phyloP scores from a whole-genome alignment of 2,113 vertebrate genomes.

The Phocoena phocoena region DNA sequence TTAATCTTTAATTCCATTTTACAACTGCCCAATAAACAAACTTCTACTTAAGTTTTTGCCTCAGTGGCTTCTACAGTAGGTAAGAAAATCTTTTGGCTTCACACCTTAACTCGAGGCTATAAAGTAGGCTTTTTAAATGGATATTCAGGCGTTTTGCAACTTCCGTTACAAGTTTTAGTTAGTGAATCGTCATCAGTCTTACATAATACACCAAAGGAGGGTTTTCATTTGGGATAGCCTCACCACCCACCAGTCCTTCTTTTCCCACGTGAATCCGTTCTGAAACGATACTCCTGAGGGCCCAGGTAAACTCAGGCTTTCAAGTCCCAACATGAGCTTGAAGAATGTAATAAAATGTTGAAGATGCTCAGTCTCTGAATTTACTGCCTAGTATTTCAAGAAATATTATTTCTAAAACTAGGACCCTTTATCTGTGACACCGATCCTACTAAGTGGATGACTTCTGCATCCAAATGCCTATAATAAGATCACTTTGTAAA shows the following conservation, averaged over 20 bases:
- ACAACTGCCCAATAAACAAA: conserved; percentile 31
- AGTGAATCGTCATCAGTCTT: neutral
- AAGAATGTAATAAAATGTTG: neutral
- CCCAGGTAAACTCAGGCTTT: neutral
- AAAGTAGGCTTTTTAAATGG: neutral
- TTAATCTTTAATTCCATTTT: conserved; percentile 32
- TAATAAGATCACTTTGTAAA: neutral
- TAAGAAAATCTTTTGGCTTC: conserved; percentile 39
- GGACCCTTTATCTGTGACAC: neutral
- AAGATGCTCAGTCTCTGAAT: neutral
- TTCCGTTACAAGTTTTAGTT: neutral
- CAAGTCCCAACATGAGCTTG: neutral
- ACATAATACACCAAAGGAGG: neutral
- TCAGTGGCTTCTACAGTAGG: conserved; percentile 8
- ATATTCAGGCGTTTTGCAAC: conserved; percentile 5
- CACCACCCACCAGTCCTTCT: neutral
- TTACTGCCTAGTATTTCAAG: neutral
- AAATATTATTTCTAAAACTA: conserved; percentile 41
- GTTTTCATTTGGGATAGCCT: neutral
- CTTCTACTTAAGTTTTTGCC: conserved; percentile 6
- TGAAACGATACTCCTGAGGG: neutral
- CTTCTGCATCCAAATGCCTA: neutral
- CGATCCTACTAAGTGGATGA: neutral
- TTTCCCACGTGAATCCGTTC: neutral
- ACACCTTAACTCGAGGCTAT: neutral